These are phyloP conservation scores for Limnodromus scolopaceus DNA, from an alignment of 2,797 vertebrate genomes.

Conservation along the genomic window DNA sequence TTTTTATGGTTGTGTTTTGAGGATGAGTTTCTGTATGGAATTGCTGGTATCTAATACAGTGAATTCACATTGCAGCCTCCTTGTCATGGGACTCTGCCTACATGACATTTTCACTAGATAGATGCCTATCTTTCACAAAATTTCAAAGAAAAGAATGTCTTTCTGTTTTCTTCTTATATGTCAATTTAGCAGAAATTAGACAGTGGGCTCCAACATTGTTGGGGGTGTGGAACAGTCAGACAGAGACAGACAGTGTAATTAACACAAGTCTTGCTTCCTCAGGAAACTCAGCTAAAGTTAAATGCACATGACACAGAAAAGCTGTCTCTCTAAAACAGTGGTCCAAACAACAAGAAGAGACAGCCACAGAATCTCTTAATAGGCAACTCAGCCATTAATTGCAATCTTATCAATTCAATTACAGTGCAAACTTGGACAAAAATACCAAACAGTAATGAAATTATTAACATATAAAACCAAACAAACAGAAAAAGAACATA, in stretches of 20 bases:
- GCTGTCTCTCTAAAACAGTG: conserved; percentile 8
- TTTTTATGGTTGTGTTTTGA: background rate
- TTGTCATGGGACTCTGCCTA: background rate
- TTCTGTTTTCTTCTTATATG: background rate
- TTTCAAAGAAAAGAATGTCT: background rate
- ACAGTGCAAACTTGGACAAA: background rate
- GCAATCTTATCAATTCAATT: background rate
- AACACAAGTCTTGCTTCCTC: background rate
- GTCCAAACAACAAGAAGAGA: conserved; percentile 38
- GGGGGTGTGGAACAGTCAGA: background rate
- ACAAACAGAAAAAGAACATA: background rate
- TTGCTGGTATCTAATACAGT: background rate
- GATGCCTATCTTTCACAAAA: background rate
- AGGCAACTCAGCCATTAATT: background rate
- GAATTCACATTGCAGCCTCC: background rate
- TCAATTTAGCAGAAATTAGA: background rate
- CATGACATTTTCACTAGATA: background rate
- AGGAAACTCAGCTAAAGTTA: background rate
- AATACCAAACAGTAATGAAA: background rate
- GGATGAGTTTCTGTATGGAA: background rate
- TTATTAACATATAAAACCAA: background rate
- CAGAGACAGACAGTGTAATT: background rate
- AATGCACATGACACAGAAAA: background rate
- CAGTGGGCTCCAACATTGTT: background rate
- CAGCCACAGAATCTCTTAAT: background rate